Percentiles rank a stretch among this genome's conserved stretches.
phyloP scores from a whole-genome alignment of 1,140 invertebrate genomes.

The Nephotettix cincticeps region DNA sequence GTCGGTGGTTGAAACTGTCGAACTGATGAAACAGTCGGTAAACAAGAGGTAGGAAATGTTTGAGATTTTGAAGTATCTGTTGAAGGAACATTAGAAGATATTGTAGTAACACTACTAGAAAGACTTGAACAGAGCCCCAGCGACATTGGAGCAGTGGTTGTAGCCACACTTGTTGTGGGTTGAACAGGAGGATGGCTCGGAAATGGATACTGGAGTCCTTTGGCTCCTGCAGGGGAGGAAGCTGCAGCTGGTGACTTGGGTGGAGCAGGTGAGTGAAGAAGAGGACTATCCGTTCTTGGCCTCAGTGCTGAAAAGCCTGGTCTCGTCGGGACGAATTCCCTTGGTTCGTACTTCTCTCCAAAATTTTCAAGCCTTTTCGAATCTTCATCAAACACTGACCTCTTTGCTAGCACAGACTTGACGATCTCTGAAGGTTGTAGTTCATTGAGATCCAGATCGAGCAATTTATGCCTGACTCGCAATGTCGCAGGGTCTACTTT shows the following conservation, averaged over 20 bases:
- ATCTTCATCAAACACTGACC: constrained; percentile 95
- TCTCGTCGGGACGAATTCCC: constrained; percentile 52
- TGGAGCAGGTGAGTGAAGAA: constrained; percentile 34
- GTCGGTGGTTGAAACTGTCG: constrained; percentile 28
- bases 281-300: constrained; percentile 36
- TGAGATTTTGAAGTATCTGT: constrained; percentile 28
- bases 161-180: constrained; percentile 37
- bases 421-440: constrained; percentile 92
- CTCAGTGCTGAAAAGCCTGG: constrained; percentile 35
- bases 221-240: constrained; percentile 48
- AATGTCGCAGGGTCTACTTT: constrained; percentile 57
- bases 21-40: constrained; percentile 15
- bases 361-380: constrained; percentile 88
- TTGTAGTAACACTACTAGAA: constrained; percentile 19
- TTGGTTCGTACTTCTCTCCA: constrained; percentile 81
- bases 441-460: constrained; percentile 72
- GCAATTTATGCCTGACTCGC: constrained; percentile 63
- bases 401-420: constrained; percentile 85
- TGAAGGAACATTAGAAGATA: constrained; percentile 27
- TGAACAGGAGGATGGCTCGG: constrained; percentile 66
- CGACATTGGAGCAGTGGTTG: constrained; percentile 29
- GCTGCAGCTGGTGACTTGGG: constrained; percentile 37
- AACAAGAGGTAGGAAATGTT: constrained; percentile 35
- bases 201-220: constrained; percentile 78
- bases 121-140: background rate